Base-by-base conservation (phyloP, 2,113 vertebrate species). In the Paramisgurnus dabryanus region DNA sequence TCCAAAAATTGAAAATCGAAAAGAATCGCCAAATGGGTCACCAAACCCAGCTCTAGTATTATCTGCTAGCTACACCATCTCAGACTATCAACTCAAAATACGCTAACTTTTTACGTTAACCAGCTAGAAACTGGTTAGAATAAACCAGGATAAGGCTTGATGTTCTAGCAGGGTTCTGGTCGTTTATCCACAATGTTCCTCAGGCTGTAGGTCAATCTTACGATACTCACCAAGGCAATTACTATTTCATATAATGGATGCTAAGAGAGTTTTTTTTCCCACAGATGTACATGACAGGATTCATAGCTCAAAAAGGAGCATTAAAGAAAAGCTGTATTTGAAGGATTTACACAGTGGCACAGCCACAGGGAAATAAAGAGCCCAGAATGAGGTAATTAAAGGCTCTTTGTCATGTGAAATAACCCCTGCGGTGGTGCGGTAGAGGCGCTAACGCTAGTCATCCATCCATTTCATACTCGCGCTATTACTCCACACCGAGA, bases 381-480 rank as follows among this genome's bases (percentile, higher is more conserved):
- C 78, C 57, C 45, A 72, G 78, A 85, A 85, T 85, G 53, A 79
- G 75, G 80, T 85, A 82, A 85, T 85, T 85, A 85, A 76, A 82
- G 77, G 81, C 76, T 82, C 65, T 82, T 82, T 80, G 83, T 82
- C 66, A 76, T 85, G 80, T 66, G 66, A 72, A 82, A 85, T 76
- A 76, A 79, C 78, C 76, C 80, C 67, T 80, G 77, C 43, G 57
- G 83, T 15, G 58, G 34, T 76, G 5, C 15, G 67, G 71, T 82
- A 22, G 76, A 63, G 43, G 49, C 83, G 73, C 70, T 68, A 66
- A 34, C 58, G 61, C 41, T 72, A 67, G 50, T 66, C 76, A 76
- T 79, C 76, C 76, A 71, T 70, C 76, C 76, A 64, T 82, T 79
- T 77, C 67, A 67, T 78, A 75, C 69, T 72, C 60, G 40, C 65